These are phyloP conservation scores for Penaeus monodon DNA, from an alignment of 2,888 invertebrate genomes.

Conservation along the genomic window DNA sequence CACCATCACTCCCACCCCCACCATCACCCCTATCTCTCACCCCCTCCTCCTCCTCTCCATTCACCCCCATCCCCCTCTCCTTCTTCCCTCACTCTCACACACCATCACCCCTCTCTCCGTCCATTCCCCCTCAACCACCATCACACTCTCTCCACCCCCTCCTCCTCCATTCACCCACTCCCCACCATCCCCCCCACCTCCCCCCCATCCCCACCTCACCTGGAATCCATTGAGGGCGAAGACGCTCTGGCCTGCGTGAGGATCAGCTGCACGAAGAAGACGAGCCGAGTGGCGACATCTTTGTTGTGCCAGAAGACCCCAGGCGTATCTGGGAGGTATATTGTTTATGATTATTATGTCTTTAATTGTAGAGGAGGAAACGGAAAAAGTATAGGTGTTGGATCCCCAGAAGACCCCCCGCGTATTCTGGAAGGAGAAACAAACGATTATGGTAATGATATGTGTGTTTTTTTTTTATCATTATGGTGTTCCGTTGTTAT, in stretches of 20 bases:
- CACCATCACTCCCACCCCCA: not conserved
- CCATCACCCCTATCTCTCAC: not conserved
- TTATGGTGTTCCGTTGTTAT: no score
- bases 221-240: slow-evolving; percentile 78
- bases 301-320: slow-evolving; percentile 88
- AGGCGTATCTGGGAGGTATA: slow-evolving; percentile 78
- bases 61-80: no score
- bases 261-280: slow-evolving; percentile 85
- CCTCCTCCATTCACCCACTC: not conserved
- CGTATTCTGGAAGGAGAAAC: no score
- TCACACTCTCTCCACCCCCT: not conserved
- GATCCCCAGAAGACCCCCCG: no score
- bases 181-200: no score
- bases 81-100: not conserved
- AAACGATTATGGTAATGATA: no score
- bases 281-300: no score
- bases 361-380: no score
- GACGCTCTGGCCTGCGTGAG: slow-evolving; percentile 73
- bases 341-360: no score
- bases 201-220: slow-evolving; percentile 9
- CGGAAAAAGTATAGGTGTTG: no score
- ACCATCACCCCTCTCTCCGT: not conserved
- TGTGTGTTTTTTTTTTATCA: no score
- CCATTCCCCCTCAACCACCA: not conserved
- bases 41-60: not conserved